These are phyloP conservation scores for Aselliscus stoliczkanus DNA, from an alignment of 2,797 vertebrate species.

Conservation along the genomic window DNA sequence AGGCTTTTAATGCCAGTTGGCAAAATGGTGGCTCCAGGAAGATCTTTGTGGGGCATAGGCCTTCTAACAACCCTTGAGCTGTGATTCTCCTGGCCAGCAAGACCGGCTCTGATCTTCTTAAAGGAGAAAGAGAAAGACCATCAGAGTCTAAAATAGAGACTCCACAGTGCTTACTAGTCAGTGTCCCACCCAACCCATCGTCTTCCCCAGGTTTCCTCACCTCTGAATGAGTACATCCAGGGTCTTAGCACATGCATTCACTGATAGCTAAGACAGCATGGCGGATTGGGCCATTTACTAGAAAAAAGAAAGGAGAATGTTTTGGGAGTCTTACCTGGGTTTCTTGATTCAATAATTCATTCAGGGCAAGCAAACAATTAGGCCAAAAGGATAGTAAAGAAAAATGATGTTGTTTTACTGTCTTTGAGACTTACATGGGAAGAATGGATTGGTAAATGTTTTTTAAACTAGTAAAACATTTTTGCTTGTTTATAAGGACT, in stretches of 20 bases:
- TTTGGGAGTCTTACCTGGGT: neutral
- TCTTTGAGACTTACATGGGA: neutral
- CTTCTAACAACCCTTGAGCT: neutral
- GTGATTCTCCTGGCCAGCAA: neutral
- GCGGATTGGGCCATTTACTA: neutral
- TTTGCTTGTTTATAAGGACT: conserved; percentile 3
- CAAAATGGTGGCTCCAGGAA: neutral
- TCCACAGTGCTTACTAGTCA: neutral
- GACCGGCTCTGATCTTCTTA: neutral
- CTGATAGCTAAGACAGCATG: neutral
- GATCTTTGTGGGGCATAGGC: neutral
- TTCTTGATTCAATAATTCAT: conserved; percentile 26
- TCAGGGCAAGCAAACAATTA: neutral
- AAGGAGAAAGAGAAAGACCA: neutral
- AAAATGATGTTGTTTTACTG: neutral
- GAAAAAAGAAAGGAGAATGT: neutral
- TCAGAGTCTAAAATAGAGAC: neutral
- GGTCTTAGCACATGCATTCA: neutral
- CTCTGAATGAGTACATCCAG: neutral
- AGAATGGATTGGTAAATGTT: neutral
- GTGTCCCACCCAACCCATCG: neutral
- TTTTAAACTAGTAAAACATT: conserved; percentile 16
- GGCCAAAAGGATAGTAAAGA: neutral
- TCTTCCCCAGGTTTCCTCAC: neutral
- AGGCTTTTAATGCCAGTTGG: neutral